Evolutionary conservation across 1,140 invertebrate genomes (phyloP).

Genomic region (Condylostylus longicornis): DNA sequence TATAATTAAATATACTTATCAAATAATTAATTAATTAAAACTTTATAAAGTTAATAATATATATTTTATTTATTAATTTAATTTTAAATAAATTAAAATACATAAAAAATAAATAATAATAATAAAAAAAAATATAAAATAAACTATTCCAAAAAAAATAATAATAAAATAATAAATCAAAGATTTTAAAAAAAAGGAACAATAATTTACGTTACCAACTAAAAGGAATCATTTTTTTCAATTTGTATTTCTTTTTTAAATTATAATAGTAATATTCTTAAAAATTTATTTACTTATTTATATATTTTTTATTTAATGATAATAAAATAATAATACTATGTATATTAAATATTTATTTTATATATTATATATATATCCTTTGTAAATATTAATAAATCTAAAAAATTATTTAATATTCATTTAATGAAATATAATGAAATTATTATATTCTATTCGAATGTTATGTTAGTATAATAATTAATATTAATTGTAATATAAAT

Average conservation of each 20-base stretch:
- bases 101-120: neutral
- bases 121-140: neutral
- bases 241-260: neutral
- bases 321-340: too few species aligned
- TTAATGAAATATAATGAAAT: too few species aligned
- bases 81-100: neutral
- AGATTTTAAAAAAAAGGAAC: neutral
- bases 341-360: too few species aligned
- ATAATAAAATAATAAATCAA: neutral
- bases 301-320: conserved; percentile 3
- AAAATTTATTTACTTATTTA: conserved; percentile 5
- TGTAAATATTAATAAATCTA: too few species aligned
- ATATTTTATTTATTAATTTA: neutral
- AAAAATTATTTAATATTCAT: too few species aligned
- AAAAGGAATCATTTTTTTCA: conserved; percentile 6
- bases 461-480: too few species aligned
- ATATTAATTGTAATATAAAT: too few species aligned
- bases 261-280: conserved; percentile 1
- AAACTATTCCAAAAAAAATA: neutral
- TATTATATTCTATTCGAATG: too few species aligned
- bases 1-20: neutral
- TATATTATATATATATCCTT: too few species aligned
- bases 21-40: neutral
- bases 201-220: neutral
- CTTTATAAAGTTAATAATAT: conserved; percentile 1